Evolutionary conservation across 2,113 vertebrate species (phyloP), one percentile per base, ranked within the genome.

Genomic region (Chionodraco myersi): DNA sequence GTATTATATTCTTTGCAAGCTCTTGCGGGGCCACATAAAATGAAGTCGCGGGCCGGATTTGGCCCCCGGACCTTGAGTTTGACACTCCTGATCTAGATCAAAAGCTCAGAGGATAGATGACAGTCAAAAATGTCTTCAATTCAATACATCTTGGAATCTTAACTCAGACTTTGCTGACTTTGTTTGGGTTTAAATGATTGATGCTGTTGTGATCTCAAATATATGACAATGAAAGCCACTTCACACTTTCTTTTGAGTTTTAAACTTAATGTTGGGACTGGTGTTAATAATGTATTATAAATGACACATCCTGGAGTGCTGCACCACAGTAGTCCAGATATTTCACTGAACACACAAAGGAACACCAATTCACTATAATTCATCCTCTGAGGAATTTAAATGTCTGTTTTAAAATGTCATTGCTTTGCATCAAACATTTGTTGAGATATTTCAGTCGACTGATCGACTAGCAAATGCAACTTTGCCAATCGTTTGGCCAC

Each of bases 41-140:
- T 21, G 21, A 21, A 21, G 21, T 21, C 21, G 21, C 21, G 21
- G 21, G 21, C 21, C 21, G 21, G 21, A 21, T 21, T 21, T 21
- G 21, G 21, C 21, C 21, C 21, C 21, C 21, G 21, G 21, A 1
- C 21, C 21, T 21, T 21, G 21, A 21, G 21, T 21, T 21, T 21
- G 21, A 21, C 21, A 21, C 21, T 21, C 21, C 21, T 21, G 21
- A 60, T 79, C 67, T 69, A 68, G 73, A 84, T 87, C 85, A 58
- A 75, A 83, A 71, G 53, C 77, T 61, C 57, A 57, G 77, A 26
- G 6, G 5, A 72, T 68, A 72, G 66, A 79, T 78, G 36, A 79
- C 10, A 75, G 63, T 72, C 44, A 57, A 45, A 78, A 66, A 66
- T 49, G 18, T 61, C 30, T 74, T 71, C 12, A 36, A 3, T 62